phyloP scores from a whole-genome alignment of 1,140 invertebrate genomes.

The Diuraphis noxia region DNA sequence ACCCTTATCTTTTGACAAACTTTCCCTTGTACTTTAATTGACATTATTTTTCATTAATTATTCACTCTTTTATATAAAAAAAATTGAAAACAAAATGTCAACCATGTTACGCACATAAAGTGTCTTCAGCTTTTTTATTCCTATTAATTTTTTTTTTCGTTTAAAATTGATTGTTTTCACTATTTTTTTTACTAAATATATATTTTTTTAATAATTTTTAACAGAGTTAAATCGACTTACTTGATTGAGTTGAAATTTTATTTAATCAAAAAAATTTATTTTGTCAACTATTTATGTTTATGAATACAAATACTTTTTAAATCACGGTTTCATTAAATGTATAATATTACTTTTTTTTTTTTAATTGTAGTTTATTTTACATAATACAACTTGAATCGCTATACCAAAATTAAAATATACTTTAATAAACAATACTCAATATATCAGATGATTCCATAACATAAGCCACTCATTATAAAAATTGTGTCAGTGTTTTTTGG shows the following conservation, averaged over 20 bases:
- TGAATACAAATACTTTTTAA: not conserved
- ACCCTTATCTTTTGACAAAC: constrained; percentile 42
- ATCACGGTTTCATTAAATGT: not conserved
- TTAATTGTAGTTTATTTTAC: not conserved
- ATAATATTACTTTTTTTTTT: not conserved
- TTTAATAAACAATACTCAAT: not conserved
- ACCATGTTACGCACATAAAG: not conserved
- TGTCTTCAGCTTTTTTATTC: not conserved
- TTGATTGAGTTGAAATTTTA: not conserved
- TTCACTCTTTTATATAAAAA: constrained; percentile 11
- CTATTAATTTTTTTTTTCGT: not conserved
- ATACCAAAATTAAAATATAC: not conserved
- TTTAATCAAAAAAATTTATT: not conserved
- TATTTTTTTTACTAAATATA: not conserved
- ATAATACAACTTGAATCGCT: no score
- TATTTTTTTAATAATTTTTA: not conserved
- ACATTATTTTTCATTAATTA: constrained; percentile 36
- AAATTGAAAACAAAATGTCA: constrained; percentile 20
- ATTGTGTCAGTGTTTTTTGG: no score
- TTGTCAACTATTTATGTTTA: not conserved
- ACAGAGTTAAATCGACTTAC: not conserved
- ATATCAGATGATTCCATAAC: no score
- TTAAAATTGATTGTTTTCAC: constrained; percentile 9
- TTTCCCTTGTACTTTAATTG: constrained; percentile 33
- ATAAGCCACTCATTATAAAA: no score